Percentiles rank a stretch among this genome's conserved stretches.
These are phyloP conservation scores for Sebastes schlegelii DNA, from an alignment of 2,113 vertebrate genomes.

Conservation along the genomic window DNA sequence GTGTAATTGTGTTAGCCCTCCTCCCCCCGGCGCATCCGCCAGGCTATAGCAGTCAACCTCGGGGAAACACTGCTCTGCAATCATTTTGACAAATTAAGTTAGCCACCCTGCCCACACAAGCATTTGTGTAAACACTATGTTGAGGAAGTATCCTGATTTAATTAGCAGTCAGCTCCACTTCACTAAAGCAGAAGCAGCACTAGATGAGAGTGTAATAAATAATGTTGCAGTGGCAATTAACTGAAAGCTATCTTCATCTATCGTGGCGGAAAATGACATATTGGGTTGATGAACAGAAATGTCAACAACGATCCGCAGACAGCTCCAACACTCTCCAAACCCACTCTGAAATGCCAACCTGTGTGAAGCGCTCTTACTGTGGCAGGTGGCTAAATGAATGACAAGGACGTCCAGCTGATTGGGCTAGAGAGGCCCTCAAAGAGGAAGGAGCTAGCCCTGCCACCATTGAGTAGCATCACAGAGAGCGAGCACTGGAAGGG, in stretches of 20 bases:
- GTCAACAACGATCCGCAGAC: constrained; percentile 39
- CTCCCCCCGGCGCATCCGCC: too few species aligned
- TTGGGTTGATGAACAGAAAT: constrained; percentile 31
- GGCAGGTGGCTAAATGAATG: constrained; percentile 40
- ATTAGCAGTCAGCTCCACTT: constrained; percentile 19
- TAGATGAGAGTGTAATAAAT: constrained; percentile 2
- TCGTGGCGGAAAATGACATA: constrained; percentile 18
- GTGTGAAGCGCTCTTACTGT: constrained; percentile 22
- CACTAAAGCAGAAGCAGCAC: constrained; percentile 2
- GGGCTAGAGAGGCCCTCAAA: constrained; percentile 18
- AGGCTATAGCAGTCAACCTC: too few species aligned
- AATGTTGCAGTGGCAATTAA: constrained; percentile 1
- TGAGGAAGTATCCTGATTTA: constrained; percentile 9
- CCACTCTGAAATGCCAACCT: constrained; percentile 40
- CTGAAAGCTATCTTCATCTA: constrained; percentile 6
- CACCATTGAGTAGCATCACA: constrained; percentile 27
- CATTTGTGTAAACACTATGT: not conserved
- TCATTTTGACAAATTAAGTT: constrained; percentile 12
- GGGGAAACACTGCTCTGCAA: not conserved
- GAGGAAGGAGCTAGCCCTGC: constrained; percentile 20
- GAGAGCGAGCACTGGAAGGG: not conserved
- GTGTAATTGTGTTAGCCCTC: too few species aligned
- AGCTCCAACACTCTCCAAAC: not conserved
- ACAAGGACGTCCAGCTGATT: constrained; percentile 31
- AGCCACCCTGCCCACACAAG: constrained; percentile 7